Evolutionary conservation across 2,113 vertebrate species (phyloP).

Genomic region (Equus quagga): DNA sequence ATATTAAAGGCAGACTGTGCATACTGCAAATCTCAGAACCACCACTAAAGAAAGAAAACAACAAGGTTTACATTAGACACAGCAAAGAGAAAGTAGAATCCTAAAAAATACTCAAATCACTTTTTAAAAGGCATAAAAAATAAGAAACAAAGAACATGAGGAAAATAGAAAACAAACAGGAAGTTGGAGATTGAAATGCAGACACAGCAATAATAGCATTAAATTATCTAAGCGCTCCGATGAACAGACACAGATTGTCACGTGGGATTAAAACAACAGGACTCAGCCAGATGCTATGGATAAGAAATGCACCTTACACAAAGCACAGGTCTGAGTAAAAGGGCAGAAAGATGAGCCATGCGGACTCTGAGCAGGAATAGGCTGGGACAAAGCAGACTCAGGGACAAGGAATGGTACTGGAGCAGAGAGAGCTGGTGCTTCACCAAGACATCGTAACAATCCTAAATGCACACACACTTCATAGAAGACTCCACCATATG

Average conservation of each 20-base stretch:
- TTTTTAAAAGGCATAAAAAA: neutral
- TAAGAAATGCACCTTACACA: too few relatives aligned
- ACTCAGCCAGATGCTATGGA: neutral
- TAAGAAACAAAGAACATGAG: neutral
- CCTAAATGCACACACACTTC: neutral
- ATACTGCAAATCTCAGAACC: neutral
- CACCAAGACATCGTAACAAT: neutral
- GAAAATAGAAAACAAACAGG: neutral
- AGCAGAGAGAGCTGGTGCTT: too few relatives aligned
- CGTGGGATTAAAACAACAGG: neutral
- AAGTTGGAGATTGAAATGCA: neutral
- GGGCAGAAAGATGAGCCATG: neutral
- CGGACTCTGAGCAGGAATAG: neutral
- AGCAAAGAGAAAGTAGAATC: neutral
- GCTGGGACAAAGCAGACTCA: neutral
- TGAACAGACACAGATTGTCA: neutral
- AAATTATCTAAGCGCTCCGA: neutral
- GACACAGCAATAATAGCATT: neutral
- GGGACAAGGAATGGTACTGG: too few relatives aligned
- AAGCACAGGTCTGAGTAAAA: neutral
- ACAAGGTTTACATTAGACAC: neutral
- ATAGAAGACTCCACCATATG: too few relatives aligned
- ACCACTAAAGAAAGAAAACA: neutral
- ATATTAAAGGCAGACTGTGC: neutral
- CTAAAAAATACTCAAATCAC: neutral